Evolutionary conservation across 2,797 vertebrate species (phyloP), one percentile per base, ranked within the genome.

Genomic region (Pelobates cultripes): DNA sequence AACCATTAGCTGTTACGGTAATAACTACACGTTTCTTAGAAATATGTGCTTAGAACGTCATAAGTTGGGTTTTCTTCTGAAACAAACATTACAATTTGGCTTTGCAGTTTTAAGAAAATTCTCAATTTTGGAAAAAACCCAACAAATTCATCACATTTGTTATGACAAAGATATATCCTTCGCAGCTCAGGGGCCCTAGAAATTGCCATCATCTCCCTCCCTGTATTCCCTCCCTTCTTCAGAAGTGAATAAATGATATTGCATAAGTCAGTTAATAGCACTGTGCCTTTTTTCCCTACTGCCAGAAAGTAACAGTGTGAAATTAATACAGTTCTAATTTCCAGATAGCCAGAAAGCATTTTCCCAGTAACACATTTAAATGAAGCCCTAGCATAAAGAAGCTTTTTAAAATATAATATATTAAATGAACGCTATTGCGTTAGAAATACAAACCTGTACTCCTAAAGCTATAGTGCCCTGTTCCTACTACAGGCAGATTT

Each of bases 101-200:
- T 73, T 67, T 14, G 61, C 43, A 41, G 75, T 61, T 66, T 69
- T 69, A 41, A 67, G 63, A 77, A 82, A 78, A n/a, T 60, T 77
- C 51, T 45, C 70, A 73, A 66, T 28, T 17, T n/a, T 72, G 75
- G 10, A 63, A 41, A 13, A 12, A 42, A 41, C 12, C 66, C 73
- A 81, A 75, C 57, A 43, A 57, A 81, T 90, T 91, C 89, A 89
- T 85, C 81, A 77, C 51, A 61, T 77, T 61, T 82, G 75, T 82
- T 82, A 78, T 82, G 75, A 82, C 81, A 82, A 82, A 61, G 42
- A 42, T 14, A 64, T 82, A 82, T 82, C 61, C 70, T 73, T 82
- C 51, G 60, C 43, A 47, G 69, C 69, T 77, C 61, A 78, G 70
- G 63, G 45, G 61, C 69, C 44, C 55, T 66, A 77, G 45, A 77